Evolutionary conservation across 2,797 vertebrate species (phyloP).

Genomic region (Limosa lapponica): DNA sequence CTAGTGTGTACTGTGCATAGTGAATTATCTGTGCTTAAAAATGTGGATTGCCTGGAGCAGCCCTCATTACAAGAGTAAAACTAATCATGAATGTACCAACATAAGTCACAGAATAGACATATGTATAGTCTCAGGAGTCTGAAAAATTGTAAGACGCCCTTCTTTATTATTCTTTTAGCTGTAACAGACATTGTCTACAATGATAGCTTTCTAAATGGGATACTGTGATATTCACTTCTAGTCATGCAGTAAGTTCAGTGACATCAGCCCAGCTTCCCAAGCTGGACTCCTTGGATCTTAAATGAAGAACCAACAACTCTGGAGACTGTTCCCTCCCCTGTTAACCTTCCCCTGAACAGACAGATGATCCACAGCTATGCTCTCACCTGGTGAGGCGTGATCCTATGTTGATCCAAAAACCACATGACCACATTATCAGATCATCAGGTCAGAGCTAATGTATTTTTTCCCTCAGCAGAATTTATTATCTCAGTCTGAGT

Average conservation of each 20-base stretch:
- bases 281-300: not conserved
- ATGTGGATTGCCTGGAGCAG: not conserved
- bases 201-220: not conserved
- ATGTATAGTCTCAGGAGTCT: not conserved
- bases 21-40: not conserved
- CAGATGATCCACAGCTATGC: not conserved
- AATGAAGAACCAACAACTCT: not conserved
- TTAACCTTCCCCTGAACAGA: not conserved
- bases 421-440: fast-evolving
- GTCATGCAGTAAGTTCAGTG: not conserved
- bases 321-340: not conserved
- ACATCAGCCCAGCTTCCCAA: not conserved
- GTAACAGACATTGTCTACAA: not conserved
- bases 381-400: not conserved
- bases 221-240: not conserved
- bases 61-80: not conserved
- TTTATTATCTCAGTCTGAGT: not conserved
- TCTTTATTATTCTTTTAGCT: not conserved
- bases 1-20: not conserved
- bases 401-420: not conserved
- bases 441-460: not conserved
- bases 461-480: not conserved
- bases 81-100: not conserved
- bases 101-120: not conserved
- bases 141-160: not conserved